Percentiles rank a stretch among this genome's conserved stretches.
Conservation (phyloP, 2,797 vertebrate genomes). For the Cercopithecus mitis region DNA sequence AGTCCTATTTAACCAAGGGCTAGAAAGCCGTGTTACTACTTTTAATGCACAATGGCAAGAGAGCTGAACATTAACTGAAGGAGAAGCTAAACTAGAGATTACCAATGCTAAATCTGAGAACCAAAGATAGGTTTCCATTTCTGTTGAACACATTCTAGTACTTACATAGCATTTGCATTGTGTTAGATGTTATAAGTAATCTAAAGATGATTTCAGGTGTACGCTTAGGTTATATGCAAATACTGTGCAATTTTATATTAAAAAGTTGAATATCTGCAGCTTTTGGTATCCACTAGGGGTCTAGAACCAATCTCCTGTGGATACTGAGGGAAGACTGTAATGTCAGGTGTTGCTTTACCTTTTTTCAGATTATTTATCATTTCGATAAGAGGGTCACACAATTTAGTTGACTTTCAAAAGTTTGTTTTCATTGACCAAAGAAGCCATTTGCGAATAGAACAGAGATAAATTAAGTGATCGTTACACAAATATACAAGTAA, state of each 20-base stretch:
- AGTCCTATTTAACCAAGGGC: not conserved
- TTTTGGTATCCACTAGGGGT: not conserved
- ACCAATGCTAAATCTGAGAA: not conserved
- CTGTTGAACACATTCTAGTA: not conserved
- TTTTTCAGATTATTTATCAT: not conserved
- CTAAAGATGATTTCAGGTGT: not conserved
- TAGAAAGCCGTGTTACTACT: not conserved
- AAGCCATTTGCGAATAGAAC: conserved; percentile 15
- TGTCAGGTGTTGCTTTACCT: not conserved
- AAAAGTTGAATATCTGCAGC: not conserved
- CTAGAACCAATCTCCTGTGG: not conserved
- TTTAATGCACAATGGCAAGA: not conserved
- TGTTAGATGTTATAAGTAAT: not conserved
- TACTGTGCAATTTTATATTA: not conserved
- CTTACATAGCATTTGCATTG: not conserved
- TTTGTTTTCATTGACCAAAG: conserved; percentile 45
- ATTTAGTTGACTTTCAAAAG: conserved; percentile 14
- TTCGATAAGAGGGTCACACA: not conserved
- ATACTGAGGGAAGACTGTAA: not conserved
- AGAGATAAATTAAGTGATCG: not conserved
- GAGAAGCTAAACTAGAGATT: not conserved
- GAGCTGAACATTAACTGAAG: not conserved
- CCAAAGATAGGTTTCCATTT: not conserved
- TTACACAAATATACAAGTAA: conserved; percentile 22
- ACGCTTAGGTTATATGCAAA: not conserved